Evolutionary conservation across 1,140 invertebrate species (phyloP).

Genomic region (Luehdorfia chinensis): DNA sequence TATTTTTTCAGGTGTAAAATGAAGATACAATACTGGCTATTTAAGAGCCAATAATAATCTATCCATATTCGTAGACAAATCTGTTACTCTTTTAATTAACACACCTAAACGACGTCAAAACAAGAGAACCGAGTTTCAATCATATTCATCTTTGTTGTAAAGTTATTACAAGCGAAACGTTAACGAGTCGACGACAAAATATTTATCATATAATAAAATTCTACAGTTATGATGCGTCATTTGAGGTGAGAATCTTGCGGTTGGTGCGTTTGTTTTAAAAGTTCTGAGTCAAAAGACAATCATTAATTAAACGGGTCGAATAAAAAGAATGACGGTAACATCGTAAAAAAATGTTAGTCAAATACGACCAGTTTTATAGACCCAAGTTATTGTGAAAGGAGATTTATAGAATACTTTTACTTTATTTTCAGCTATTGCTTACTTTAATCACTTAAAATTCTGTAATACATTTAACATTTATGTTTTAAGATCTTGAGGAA

Average conservation of each 20-base stretch:
- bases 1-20: too few relatives aligned
- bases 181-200: constrained; percentile 5
- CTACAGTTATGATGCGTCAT: constrained; percentile 27
- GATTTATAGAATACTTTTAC: too few relatives aligned
- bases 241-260: constrained; percentile 24
- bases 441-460: too few relatives aligned
- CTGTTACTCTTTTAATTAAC: too few relatives aligned
- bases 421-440: too few relatives aligned
- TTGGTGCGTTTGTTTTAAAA: constrained; percentile 28
- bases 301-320: constrained; percentile 33
- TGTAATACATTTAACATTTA: too few relatives aligned
- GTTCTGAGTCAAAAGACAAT: constrained; percentile 34
- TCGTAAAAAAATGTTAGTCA: constrained; percentile 1
- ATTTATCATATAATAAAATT: constrained; percentile 15
- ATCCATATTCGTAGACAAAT: too few relatives aligned
- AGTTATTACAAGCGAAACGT: constrained; percentile 8
- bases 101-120: too few relatives aligned
- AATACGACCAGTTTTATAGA: not conserved
- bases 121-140: not conserved
- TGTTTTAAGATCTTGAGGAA: too few relatives aligned
- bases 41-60: too few relatives aligned
- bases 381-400: too few relatives aligned
- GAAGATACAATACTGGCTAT: too few relatives aligned
- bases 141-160: constrained; percentile 7
- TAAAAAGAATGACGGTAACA: constrained; percentile 31